phyloP scores from a whole-genome alignment of 2,113 vertebrate species.

The Oenanthe melanoleuca region DNA sequence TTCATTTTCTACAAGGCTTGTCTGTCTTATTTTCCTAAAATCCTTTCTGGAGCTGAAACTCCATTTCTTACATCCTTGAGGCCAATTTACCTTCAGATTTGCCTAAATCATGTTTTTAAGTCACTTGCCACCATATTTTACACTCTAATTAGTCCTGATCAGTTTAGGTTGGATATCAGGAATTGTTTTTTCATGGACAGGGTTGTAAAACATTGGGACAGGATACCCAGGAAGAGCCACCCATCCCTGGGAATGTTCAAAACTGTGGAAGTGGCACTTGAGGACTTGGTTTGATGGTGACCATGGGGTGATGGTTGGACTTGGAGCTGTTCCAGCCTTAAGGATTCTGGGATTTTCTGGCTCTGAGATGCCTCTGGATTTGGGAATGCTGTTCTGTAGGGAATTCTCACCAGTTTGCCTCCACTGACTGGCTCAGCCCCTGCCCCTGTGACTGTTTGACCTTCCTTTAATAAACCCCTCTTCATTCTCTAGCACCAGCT shows the following conservation, averaged over 20 bases:
- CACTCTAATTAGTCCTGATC: not conserved
- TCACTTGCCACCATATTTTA: not conserved
- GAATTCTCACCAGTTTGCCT: not conserved
- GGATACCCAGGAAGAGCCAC: not conserved
- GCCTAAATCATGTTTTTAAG: not conserved
- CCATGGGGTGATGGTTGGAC: not conserved
- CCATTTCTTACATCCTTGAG: not conserved
- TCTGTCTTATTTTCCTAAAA: not conserved
- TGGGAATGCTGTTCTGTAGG: not conserved
- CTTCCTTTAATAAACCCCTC: not conserved
- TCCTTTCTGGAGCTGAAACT: not conserved
- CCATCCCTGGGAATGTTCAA: not conserved
- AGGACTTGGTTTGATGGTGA: not conserved
- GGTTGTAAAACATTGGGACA: not conserved
- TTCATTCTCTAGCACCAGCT: not conserved
- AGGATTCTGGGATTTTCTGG: not conserved
- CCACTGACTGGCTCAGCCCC: not conserved
- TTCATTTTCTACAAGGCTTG: not conserved
- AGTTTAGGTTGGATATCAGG: not conserved
- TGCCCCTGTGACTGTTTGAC: not conserved
- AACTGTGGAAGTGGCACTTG: not conserved
- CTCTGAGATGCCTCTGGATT: not conserved
- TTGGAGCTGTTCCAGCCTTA: not conserved
- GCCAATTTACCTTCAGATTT: not conserved
- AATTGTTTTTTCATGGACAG: not conserved